A percentile compares a stretch with the other conserved stretches of the same genome.
phyloP scores from a whole-genome alignment of 2,797 vertebrate genomes.

The Epinephelus malabaricus region DNA sequence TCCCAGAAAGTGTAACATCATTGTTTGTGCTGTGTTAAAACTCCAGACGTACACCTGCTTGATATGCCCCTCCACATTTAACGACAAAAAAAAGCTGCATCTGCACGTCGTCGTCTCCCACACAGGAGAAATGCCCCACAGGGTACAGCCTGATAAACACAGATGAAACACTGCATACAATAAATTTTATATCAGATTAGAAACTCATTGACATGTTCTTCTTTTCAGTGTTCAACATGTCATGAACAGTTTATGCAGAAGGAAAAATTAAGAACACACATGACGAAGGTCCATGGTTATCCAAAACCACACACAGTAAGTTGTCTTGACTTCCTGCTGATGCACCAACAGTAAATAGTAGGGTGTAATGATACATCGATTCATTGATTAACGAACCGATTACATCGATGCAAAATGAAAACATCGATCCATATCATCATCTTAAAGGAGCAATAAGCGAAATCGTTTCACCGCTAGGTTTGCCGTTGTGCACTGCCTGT shows the following conservation, averaged over 20 bases:
- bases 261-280: constrained; percentile 92
- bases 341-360: background rate
- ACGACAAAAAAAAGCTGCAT: constrained; percentile 90
- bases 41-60: constrained; percentile 90
- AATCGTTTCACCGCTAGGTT: no score
- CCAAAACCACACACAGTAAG: constrained; percentile 96
- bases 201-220: background rate
- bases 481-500: no score
- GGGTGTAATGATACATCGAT: no score
- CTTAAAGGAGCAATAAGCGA: no score
- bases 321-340: background rate
- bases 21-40: constrained; percentile 11
- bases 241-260: constrained; percentile 97
- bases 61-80: constrained; percentile 89
- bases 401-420: no score
- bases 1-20: no score
- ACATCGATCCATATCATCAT: no score
- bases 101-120: constrained; percentile 91
- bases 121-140: constrained; percentile 96
- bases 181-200: no score
- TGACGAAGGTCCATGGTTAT: constrained; percentile 95
- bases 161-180: background rate
- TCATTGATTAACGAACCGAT: no score
- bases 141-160: constrained; percentile 82
- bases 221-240: constrained; percentile 91